These are phyloP conservation scores for Manis javanica DNA, from an alignment of 2,797 vertebrate species.

Conservation along the genomic window DNA sequence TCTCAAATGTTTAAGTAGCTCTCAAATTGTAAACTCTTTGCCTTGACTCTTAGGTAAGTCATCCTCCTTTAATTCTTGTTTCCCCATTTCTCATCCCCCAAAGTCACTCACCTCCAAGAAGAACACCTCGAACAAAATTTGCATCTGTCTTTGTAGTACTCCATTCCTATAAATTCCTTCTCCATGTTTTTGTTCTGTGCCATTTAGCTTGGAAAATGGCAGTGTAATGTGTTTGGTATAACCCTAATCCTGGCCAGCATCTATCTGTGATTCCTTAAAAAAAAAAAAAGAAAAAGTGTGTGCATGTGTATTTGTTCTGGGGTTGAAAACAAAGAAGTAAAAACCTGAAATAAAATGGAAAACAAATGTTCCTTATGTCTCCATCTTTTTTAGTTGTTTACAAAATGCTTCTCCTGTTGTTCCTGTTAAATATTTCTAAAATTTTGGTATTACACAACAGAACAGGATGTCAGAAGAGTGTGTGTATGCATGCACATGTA, in stretches of 20 bases:
- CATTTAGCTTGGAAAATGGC: constrained; percentile 87
- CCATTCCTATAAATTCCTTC: constrained; percentile 80
- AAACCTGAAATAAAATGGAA: constrained; percentile 39
- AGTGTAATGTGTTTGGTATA: constrained; percentile 86
- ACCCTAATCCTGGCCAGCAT: constrained; percentile 85
- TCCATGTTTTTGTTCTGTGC: constrained; percentile 85
- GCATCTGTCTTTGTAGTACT: constrained; percentile 69
- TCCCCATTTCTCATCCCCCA: background rate
- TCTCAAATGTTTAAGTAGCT: constrained; percentile 61
- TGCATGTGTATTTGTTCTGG: background rate
- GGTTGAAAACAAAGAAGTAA: constrained; percentile 27
- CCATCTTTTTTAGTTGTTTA: constrained; percentile 26
- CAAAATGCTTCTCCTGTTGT: constrained; percentile 44
- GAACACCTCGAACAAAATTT: constrained; percentile 72
- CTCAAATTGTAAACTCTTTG: constrained; percentile 20
- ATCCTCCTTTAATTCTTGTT: constrained; percentile 3
- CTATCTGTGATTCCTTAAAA: constrained; percentile 81
- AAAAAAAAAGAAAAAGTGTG: background rate
- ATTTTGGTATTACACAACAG: constrained; percentile 48
- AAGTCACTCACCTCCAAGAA: background rate
- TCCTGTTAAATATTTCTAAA: constrained; percentile 43
- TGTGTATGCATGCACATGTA: background rate
- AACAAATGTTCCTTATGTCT: background rate
- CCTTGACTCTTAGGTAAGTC: constrained; percentile 1
- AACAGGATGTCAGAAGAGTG: constrained; percentile 9